Evolutionary conservation across 1,140 invertebrate genomes (phyloP), one percentile per base, ranked within the genome.

Genomic region (Drosophila sucinea): DNA sequence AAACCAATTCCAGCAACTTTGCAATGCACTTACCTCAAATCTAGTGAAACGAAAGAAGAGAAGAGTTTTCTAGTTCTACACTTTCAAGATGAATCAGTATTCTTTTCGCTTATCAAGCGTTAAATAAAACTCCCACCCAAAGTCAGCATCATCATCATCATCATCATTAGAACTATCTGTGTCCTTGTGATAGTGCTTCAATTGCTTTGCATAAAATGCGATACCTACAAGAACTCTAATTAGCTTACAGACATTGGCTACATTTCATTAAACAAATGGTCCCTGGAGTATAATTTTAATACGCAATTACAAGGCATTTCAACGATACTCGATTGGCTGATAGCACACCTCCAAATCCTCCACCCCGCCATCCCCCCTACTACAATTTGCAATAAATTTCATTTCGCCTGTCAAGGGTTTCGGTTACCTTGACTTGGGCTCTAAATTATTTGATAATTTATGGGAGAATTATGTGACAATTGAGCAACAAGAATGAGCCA

Each of bases 381-480:
- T n/a, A 8, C 66, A 55, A 74, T 60, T 74, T 67, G 83, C 83
- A 82, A 86, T 83, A 87, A 87, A 82, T 86, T 87, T 81, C 70
- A 82, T 86, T 68, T 38, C 35, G 33, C 41, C 44, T 56, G 63
- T 65, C 71, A 64, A 74, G 70, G 77, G 56, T 35, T 65, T 56
- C 40, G 51, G 76, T 79, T 86, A 77, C 76, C 67, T 79, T 77
- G 78, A 61, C 76, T 56, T 40, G 55, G 60, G 63, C 69, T 83
- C 87, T 73, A 89, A 87, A 87, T 83, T 82, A 87, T 87, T 87
- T 89, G 80, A 89, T 79, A 87, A 87, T 87, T 87, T 87, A 87
- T 87, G 84, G 56, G 80, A 75, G 84, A 87, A 87, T 87, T 89
- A 84, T 87, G 84, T 89, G 84, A 82, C 70, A 89, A 89, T 84